These are phyloP conservation scores for Microctenopoma stevenorrisi DNA, from an alignment of 2,797 vertebrate species.

Conservation along the genomic window DNA sequence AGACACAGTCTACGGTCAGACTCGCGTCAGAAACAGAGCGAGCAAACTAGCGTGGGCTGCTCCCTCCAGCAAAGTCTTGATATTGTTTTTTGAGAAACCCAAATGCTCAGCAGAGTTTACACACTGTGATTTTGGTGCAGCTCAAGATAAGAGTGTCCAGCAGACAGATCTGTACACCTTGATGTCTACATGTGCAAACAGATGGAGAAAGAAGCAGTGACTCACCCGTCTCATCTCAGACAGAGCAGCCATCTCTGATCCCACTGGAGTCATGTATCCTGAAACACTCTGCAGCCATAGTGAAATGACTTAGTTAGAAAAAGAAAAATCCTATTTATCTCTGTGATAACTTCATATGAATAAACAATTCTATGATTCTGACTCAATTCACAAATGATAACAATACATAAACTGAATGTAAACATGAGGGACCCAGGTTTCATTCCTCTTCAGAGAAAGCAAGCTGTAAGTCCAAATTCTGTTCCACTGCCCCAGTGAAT, in stretches of 20 bases:
- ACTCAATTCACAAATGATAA: no score
- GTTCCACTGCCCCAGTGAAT: neutral
- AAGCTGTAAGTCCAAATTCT: neutral
- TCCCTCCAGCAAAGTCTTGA: no score
- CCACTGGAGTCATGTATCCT: conserved; percentile 91
- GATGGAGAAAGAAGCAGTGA: conserved; percentile 30
- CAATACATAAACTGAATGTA: neutral
- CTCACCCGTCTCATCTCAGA: conserved; percentile 94
- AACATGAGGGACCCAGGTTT: no score
- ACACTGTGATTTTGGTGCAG: neutral
- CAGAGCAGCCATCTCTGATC: conserved; percentile 89
- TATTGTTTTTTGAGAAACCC: no score
- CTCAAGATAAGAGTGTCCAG: conserved; percentile 7
- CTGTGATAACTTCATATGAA: no score
- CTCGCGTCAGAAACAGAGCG: no score
- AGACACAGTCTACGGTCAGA: no score
- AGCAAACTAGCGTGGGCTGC: no score
- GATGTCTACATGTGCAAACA: neutral
- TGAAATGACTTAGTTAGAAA: conserved; percentile 10
- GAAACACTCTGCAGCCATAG: conserved; percentile 84
- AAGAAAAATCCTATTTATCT: no score
- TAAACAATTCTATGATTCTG: neutral
- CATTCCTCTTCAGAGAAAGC: neutral
- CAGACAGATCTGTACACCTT: conserved; percentile 3
- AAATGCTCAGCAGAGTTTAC: neutral